Base-by-base conservation (phyloP, 2,888 invertebrate genomes). In the Parnassius glacialis region DNA sequence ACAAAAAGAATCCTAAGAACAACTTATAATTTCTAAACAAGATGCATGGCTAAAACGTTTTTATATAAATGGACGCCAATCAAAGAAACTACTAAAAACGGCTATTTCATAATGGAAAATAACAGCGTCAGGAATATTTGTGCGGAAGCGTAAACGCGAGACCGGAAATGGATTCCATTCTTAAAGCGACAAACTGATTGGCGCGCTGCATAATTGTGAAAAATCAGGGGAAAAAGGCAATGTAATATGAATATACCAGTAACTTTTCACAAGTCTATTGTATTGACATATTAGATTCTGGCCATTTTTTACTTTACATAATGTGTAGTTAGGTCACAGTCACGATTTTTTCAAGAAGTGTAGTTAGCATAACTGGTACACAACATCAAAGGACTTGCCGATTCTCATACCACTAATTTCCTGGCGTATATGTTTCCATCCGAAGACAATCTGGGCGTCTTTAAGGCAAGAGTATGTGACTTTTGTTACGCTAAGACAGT, bases 141-240 rank as follows among this genome's bases (percentile, higher is more conserved):
- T 74, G 74, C 79, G 84, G 84, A 87, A 84, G 78, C 74, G 73
- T 70, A 73, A 73, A 74, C 79, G 78, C 76, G 83, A 74, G 76
- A 74, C 74, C 74, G 86, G 86, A 88, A 90, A 87, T 84, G 77
- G 79, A 74, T 71, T 74, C 78, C 75, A 85, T 84, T 81, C 76
- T 82, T 84, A 79, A 81, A 74, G 65, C 76, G 74, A 70, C 76
- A 75, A 70, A 70, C 67, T 77, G 81, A 81, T 84, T 83, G 84
- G 81, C 77, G 81, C 75, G 81, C 75, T 76, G 74, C 65, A 68
- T 71, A 67, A 72, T 75, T 76, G 73, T 72, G 68, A 67, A 69
- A 68, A 59, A 70, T 73, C 73, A 64, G 59, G 51, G 58, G 61
- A 59, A 63, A 63, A 56, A 52, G 52, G 51, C 59, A 64, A 65